Evolutionary conservation across 2,113 vertebrate genomes (phyloP).

Genomic region (Oryctolagus cuniculus): mOryCun1.1 NC_091438.1:41627001-41627500

Average conservation of each 20-base stretch:
- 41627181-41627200: fast-evolving
- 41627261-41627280: fast-evolving
- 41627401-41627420: fast-evolving
- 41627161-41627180: background rate
- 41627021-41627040: background rate
- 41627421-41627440: background rate
- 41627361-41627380: background rate
- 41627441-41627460: fast-evolving
- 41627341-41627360: background rate
- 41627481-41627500: no score
- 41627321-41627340: background rate
- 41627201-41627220: no score
- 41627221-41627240: background rate
- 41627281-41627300: background rate
- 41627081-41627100: fast-evolving
- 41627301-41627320: background rate
- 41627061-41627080: background rate
- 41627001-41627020: background rate
- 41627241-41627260: background rate
- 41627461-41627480: fast-evolving
- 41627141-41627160: background rate
- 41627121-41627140: background rate
- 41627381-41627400: no score
- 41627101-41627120: background rate
- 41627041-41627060: background rate